Conservation (phyloP, 1,140 invertebrate species). For the Laupala kohalensis region DNA sequence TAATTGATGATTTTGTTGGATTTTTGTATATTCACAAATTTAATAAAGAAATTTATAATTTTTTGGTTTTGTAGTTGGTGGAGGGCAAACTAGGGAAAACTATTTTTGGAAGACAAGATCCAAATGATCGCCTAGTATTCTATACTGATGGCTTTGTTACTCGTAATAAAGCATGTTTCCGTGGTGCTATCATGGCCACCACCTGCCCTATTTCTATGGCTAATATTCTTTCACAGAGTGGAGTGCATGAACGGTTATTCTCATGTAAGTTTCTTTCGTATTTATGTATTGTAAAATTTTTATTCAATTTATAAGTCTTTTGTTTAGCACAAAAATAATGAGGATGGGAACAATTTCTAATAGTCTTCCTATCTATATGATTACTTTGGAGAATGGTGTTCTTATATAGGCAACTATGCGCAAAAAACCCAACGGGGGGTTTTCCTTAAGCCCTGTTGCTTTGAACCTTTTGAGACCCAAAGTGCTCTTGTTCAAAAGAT, state of each 20-base stretch:
- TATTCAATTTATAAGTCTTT: slow-evolving; percentile 13
- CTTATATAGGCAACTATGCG: too few species aligned
- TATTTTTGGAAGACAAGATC: slow-evolving; percentile 73
- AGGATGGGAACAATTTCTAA: neutral
- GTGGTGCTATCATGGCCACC: slow-evolving; percentile 74
- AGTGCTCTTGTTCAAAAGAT: too few species aligned
- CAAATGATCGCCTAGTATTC: slow-evolving; percentile 64
- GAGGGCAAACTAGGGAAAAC: slow-evolving; percentile 64
- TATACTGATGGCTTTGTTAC: slow-evolving; percentile 83
- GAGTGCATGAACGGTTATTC: slow-evolving; percentile 73
- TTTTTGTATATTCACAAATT: neutral
- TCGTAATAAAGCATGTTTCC: slow-evolving; percentile 69
- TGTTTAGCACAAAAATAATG: neutral
- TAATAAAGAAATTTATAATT: neutral
- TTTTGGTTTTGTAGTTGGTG: slow-evolving; percentile 32
- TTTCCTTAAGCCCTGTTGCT: too few species aligned
- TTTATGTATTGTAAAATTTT: too few species aligned
- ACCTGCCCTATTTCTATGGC: slow-evolving; percentile 71
- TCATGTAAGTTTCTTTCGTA: slow-evolving; percentile 41
- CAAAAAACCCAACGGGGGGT: too few species aligned
- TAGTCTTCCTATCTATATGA: neutral
- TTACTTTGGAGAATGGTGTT: neutral
- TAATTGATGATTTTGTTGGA: neutral
- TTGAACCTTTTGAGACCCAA: too few species aligned
- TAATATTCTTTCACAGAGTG: slow-evolving; percentile 65